A percentile compares a stretch with the other conserved stretches of the same genome.
Conservation (phyloP, 2,797 vertebrate genomes). For the Merluccius polli region DNA sequence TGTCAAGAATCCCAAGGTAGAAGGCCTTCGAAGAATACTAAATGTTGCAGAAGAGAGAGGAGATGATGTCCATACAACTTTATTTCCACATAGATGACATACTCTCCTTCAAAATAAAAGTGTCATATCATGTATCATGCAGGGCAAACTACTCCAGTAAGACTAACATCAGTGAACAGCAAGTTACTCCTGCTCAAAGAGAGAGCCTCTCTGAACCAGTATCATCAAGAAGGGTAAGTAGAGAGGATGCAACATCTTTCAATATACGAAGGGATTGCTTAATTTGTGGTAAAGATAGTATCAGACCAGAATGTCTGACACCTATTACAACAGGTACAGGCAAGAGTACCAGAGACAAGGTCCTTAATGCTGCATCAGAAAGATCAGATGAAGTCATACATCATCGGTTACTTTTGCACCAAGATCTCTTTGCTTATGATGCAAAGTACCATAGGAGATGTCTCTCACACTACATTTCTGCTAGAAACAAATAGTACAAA, state of each 20-base stretch:
- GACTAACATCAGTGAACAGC: not conserved
- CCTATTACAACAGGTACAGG: not conserved
- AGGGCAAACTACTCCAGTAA: slow-evolving; percentile 9
- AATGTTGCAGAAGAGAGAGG: slow-evolving; percentile 8
- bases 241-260: not conserved
- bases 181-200: not conserved
- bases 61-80: slow-evolving; percentile 17
- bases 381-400: slow-evolving; percentile 16
- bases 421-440: slow-evolving; percentile 17
- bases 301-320: not conserved
- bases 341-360: slow-evolving; percentile 13
- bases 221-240: not conserved
- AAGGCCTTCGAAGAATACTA: too few relatives aligned
- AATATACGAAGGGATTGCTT: slow-evolving; percentile 16
- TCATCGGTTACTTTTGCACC: not conserved
- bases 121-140: slow-evolving; percentile 15
- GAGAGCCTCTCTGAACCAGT: not conserved
- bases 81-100: slow-evolving; percentile 6
- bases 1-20: too few relatives aligned
- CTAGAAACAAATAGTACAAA: too few relatives aligned
- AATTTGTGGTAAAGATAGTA: slow-evolving; percentile 5
- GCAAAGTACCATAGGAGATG: slow-evolving; percentile 20
- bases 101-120: slow-evolving; percentile 2
- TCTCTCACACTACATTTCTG: slow-evolving; percentile 27
- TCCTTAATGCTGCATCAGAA: slow-evolving; percentile 9